phyloP scores from a whole-genome alignment of 2,113 vertebrate genomes.

The Serilophus lunatus region DNA sequence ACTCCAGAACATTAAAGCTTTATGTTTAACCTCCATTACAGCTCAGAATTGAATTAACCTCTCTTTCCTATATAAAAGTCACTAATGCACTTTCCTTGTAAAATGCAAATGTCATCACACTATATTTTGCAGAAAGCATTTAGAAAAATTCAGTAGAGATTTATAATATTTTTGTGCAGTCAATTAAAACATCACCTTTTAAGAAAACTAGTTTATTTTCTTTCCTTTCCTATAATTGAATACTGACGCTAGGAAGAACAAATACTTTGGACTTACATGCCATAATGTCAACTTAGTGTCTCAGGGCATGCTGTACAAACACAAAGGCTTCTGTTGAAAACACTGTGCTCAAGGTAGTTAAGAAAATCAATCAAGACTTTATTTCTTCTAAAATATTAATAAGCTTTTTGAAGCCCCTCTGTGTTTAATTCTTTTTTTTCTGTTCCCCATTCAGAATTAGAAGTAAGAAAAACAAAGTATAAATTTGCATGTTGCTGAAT shows the following conservation, averaged over 20 bases:
- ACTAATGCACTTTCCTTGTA: constrained; percentile 57
- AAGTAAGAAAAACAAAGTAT: not conserved
- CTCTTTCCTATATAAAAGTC: constrained; percentile 10
- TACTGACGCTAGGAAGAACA: not conserved
- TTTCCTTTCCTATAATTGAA: not conserved
- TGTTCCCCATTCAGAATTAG: not conserved
- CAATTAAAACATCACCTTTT: not conserved
- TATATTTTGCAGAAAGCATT: constrained; percentile 7
- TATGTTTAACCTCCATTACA: constrained; percentile 57
- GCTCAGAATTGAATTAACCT: constrained; percentile 60
- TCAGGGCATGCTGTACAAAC: not conserved
- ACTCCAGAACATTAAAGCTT: constrained; percentile 58
- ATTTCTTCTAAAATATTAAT: not conserved
- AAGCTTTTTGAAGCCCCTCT: not conserved
- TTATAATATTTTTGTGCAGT: constrained; percentile 11
- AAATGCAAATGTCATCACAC: constrained; percentile 40
- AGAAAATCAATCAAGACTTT: not conserved
- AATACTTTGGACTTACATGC: not conserved
- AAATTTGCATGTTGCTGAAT: not conserved
- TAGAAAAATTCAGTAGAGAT: not conserved
- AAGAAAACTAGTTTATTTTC: not conserved
- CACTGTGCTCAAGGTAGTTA: not conserved
- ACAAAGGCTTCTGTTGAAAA: not conserved
- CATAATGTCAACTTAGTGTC: not conserved
- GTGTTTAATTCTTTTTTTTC: not conserved